Evolutionary conservation across 2,113 vertebrate species (phyloP), one percentile per base, ranked within the genome.

Genomic region (Psettodes erumei): DNA sequence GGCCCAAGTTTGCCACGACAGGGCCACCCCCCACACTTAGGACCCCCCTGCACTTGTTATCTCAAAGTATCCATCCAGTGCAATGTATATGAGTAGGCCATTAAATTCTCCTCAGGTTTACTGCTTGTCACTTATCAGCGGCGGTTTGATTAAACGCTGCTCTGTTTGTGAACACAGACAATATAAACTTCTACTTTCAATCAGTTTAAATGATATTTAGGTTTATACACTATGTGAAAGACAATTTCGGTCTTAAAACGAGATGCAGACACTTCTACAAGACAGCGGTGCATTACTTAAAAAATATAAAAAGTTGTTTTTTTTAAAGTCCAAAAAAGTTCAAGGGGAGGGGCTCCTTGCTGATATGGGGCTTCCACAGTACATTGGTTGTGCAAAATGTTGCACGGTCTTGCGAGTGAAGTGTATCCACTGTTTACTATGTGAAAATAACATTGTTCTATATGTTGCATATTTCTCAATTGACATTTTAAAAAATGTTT

Each of bases 401-500:
- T 68, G 23, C 13, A 25, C 7, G n/a, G 43, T 67, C 23, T 72
- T 65, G 21, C 35, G 63, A n/a, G 25, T 43, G 11, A 12, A 64
- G 28, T 27, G 38, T 15, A 2, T 10, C 16, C 37, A 21, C 13
- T 50, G 30, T 68, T 65, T 11, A 38, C 16, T 21, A 0, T 55
- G 11, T 19, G 54, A 12, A 16, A 54, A 1, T 50, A 21, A 21
- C 54, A 25, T 38, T 55, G 5, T 10, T 23, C 23, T 12, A 27
- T 25, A 15, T 64, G 19, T 50, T 33, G 25, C 30, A 21, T 38
- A 18, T 37, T 43, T 35, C 8, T 38, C 19, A n/a, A n/a, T n/a
- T n/a, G n/a, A n/a, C n/a, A n/a, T n/a, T n/a, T n/a, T n/a, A n/a
- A n/a, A n/a, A n/a, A n/a, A n/a, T n/a, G n/a, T n/a, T 47, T 11